Percentiles rank a stretch among this genome's conserved stretches.
phyloP scores from a whole-genome alignment of 2,113 vertebrate genomes.

The Orthonyx spaldingii region DNA sequence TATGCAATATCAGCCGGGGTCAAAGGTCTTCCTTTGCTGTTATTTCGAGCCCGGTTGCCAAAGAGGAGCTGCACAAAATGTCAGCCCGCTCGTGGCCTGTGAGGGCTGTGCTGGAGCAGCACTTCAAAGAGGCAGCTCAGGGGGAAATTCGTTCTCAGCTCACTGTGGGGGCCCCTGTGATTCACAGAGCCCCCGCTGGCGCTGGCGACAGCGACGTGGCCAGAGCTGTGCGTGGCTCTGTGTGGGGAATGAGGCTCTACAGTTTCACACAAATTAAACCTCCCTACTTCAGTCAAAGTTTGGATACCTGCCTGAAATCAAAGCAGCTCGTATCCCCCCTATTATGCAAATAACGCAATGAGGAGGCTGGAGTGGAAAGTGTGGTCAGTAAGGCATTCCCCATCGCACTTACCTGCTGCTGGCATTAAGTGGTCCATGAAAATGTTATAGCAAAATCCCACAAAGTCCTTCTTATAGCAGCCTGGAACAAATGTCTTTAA shows the following conservation, averaged over 20 bases:
- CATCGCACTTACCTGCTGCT: rapidly evolving
- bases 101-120: not conserved
- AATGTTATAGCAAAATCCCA: not conserved
- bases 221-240: not conserved
- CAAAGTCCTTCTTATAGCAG: not conserved
- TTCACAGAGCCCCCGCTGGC: not conserved
- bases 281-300: not conserved
- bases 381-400: not conserved
- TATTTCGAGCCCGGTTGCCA: not conserved
- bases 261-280: not conserved
- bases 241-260: not conserved
- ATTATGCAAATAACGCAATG: not conserved
- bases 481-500: not conserved
- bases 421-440: not conserved
- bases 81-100: not conserved
- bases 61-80: conserved; percentile 9
- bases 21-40: conserved; percentile 2
- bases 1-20: not conserved
- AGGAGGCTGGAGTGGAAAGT: not conserved
- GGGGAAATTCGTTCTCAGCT: not conserved
- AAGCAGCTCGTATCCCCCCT: not conserved
- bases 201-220: not conserved
- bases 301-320: not conserved
- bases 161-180: not conserved
- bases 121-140: conserved; percentile 41